Percentiles rank a stretch among this genome's conserved stretches.
Conservation (phyloP, 2,888 invertebrate genomes). For the Eristalis pertinax region DNA sequence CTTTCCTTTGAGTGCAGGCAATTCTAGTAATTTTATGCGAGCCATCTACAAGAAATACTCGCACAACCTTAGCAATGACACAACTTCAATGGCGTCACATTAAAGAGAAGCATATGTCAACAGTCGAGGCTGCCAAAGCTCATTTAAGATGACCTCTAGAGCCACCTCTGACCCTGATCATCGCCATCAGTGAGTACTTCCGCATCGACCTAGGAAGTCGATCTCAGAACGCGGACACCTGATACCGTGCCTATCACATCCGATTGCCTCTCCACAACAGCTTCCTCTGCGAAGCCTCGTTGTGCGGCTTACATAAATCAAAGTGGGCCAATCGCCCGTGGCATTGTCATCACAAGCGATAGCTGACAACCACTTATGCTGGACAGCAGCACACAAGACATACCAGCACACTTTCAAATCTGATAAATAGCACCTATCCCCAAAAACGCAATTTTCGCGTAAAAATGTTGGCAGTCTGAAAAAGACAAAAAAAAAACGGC, state of each 20-base stretch:
- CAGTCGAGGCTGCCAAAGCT: too few species aligned
- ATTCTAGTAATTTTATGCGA: too few species aligned
- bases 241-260: neutral
- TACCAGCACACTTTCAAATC: neutral
- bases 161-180: too few species aligned
- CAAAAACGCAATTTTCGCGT: neutral
- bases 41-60: too few species aligned
- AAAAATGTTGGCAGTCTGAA: neutral
- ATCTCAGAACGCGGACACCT: too few species aligned
- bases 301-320: neutral
- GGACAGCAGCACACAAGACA: neutral
- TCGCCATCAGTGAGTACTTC: too few species aligned
- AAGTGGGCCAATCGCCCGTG: neutral
- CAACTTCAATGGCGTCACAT: too few species aligned
- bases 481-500: constrained; percentile 4
- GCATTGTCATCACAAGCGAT: neutral
- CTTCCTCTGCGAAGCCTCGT: neutral
- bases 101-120: too few species aligned
- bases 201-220: too few species aligned
- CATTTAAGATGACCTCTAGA: too few species aligned
- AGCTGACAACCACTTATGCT: neutral
- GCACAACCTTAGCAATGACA: too few species aligned
- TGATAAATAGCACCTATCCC: neutral
- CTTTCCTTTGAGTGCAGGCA: too few species aligned
- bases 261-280: neutral